Evolutionary conservation across 2,797 vertebrate genomes (phyloP).

Genomic region (Poecilia velifera): DNA sequence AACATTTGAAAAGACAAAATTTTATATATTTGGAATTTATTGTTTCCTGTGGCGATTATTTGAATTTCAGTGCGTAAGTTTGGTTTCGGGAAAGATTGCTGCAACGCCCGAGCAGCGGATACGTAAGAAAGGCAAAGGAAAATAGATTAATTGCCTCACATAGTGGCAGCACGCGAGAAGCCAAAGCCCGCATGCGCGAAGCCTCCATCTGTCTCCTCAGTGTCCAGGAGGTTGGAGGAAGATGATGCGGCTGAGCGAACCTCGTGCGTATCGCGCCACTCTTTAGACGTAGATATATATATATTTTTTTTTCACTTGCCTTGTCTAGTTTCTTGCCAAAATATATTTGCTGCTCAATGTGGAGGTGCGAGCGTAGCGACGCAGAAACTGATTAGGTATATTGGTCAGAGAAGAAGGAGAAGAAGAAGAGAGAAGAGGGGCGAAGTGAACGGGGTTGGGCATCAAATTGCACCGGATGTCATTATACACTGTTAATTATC

Average conservation of each 20-base stretch:
- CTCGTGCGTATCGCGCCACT: conserved; percentile 60
- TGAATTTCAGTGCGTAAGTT: too few species aligned
- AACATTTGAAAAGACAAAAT: neutral
- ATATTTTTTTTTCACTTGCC: conserved; percentile 55
- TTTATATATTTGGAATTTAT: neutral
- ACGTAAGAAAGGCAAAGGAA: neutral
- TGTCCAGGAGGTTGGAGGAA: conserved; percentile 58
- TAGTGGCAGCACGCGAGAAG: neutral
- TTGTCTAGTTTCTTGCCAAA: conserved; percentile 73
- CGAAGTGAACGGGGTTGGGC: conserved; percentile 48
- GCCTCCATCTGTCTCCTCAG: conserved; percentile 38
- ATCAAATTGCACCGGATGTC: conserved; percentile 78
- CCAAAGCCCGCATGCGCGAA: conserved; percentile 73
- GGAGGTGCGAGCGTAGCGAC: conserved; percentile 32
- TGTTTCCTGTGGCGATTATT: neutral
- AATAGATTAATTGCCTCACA: neutral
- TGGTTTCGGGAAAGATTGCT: neutral
- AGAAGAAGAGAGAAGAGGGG: conserved; percentile 12
- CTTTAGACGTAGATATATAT: conserved; percentile 44
- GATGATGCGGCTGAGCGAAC: conserved; percentile 71
- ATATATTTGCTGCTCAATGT: conserved; percentile 60
- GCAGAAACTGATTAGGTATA: conserved; percentile 38
- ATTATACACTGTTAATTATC: conserved; percentile 73
- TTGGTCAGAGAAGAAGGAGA: conserved; percentile 11
- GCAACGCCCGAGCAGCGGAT: neutral